These are phyloP conservation scores for Silurus lanzhouensis DNA, from an alignment of 2,797 vertebrate genomes.

Conservation along the genomic window DNA sequence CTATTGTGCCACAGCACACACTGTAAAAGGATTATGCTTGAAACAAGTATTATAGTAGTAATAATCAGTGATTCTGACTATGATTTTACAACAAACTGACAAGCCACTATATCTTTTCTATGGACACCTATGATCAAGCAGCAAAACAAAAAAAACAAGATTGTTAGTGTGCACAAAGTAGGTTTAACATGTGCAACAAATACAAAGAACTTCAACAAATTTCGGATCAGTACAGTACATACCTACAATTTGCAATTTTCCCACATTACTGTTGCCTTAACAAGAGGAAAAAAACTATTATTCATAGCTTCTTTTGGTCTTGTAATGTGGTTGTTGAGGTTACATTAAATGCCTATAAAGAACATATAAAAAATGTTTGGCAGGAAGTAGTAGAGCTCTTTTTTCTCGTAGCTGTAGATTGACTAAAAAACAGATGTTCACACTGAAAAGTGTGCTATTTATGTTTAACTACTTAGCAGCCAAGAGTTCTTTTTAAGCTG, in stretches of 20 bases:
- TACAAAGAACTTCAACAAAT: not conserved
- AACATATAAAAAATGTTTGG: not conserved
- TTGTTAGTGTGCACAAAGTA: not conserved
- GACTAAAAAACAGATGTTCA: not conserved
- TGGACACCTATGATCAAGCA: not conserved
- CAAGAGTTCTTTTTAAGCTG: not conserved
- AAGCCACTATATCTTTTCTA: no score
- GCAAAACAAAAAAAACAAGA: not conserved
- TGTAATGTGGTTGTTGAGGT: not conserved
- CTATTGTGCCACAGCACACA: not conserved
- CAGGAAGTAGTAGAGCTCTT: not conserved
- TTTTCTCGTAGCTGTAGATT: not conserved
- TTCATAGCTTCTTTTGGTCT: not conserved
- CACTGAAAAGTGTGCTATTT: not conserved
- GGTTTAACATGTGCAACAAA: not conserved
- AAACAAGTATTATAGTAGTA: not conserved
- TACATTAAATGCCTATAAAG: not conserved
- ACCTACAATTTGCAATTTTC: not conserved
- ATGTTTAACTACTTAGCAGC: not conserved
- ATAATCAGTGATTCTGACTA: not conserved
- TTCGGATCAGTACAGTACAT: no score
- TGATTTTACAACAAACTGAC: no score
- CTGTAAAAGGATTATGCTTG: not conserved
- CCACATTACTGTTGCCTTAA: not conserved
- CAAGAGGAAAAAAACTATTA: not conserved